Percentiles rank a stretch among this genome's conserved stretches.
phyloP scores from a whole-genome alignment of 2,113 vertebrate species.

The Tychaedon coryphoeus region DNA sequence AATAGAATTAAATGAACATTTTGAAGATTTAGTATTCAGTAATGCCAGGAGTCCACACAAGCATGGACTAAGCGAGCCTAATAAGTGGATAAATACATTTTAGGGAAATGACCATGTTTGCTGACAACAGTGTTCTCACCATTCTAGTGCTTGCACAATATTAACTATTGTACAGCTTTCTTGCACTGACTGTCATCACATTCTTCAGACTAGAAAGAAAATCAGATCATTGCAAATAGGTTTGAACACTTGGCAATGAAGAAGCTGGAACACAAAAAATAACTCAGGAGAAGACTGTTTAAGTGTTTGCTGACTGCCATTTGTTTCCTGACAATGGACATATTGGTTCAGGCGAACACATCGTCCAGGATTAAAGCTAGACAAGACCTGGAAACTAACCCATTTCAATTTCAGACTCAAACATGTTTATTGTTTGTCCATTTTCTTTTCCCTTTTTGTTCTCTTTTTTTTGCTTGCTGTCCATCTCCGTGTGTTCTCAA shows the following conservation, averaged over 20 bases:
- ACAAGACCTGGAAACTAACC: not conserved
- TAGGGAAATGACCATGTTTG: not conserved
- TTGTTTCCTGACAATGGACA: not conserved
- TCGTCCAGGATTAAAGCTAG: not conserved
- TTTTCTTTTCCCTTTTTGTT: not conserved
- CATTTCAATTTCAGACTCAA: not conserved
- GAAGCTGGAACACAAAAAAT: not conserved
- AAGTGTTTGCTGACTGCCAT: not conserved
- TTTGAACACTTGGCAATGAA: not conserved
- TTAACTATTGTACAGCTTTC: not conserved
- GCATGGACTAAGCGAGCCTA: not conserved
- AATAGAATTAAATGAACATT: not conserved
- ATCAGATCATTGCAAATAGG: not conserved
- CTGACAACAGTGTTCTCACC: not conserved
- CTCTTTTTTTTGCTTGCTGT: not conserved
- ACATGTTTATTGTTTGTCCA: not conserved
- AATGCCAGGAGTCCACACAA: not conserved
- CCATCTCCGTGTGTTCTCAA: not conserved
- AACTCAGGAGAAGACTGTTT: not conserved
- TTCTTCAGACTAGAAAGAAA: not conserved
- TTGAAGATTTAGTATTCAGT: not conserved
- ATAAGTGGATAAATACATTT: not conserved
- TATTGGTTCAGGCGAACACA: not conserved
- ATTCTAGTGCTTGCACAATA: slow-evolving; percentile 9
- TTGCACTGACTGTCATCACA: not conserved